A percentile compares a stretch with the other conserved stretches of the same genome.
phyloP scores from a whole-genome alignment of 2,797 vertebrate genomes.

The Enteromius argenteus region DNA sequence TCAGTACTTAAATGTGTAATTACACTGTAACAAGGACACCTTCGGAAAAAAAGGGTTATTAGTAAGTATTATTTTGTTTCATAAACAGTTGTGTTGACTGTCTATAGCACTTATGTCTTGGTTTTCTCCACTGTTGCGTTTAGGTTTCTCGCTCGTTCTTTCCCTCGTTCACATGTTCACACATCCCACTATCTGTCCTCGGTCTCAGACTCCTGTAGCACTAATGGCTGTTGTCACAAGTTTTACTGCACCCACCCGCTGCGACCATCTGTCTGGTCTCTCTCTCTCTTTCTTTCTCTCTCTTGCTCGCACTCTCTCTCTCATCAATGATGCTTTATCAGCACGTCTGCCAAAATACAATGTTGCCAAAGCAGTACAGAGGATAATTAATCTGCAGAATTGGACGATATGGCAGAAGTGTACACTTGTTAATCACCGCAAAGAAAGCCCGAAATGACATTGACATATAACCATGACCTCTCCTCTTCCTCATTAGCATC shows the following conservation, averaged over 20 bases:
- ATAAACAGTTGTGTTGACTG: not conserved
- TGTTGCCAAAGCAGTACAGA: constrained; percentile 34
- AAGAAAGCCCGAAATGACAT: constrained; percentile 1
- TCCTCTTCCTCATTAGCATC: constrained; percentile 16
- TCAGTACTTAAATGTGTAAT: too few species aligned
- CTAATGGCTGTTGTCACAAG: constrained; percentile 47
- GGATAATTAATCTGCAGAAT: constrained; percentile 38
- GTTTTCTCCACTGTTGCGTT: constrained; percentile 11
- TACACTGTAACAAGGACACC: too few species aligned
- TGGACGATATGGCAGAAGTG: not conserved
- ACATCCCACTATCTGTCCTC: constrained; percentile 38
- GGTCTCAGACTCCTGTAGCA: constrained; percentile 37
- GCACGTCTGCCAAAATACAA: constrained; percentile 39
- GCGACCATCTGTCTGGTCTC: constrained; percentile 50
- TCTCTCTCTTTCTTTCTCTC: constrained; percentile 5
- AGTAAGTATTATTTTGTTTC: too few species aligned
- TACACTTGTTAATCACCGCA: constrained; percentile 9
- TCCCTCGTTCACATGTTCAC: constrained; percentile 43
- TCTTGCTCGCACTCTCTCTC: not conserved
- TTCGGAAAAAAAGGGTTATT: too few species aligned
- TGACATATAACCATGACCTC: constrained; percentile 15
- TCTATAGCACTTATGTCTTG: constrained; percentile 26
- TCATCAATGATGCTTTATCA: constrained; percentile 48
- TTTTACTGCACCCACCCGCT: constrained; percentile 42
- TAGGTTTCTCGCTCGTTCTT: constrained; percentile 10